Evolutionary conservation across 2,113 vertebrate genomes (phyloP).

Genomic region (Rutilus rutilus): DNA sequence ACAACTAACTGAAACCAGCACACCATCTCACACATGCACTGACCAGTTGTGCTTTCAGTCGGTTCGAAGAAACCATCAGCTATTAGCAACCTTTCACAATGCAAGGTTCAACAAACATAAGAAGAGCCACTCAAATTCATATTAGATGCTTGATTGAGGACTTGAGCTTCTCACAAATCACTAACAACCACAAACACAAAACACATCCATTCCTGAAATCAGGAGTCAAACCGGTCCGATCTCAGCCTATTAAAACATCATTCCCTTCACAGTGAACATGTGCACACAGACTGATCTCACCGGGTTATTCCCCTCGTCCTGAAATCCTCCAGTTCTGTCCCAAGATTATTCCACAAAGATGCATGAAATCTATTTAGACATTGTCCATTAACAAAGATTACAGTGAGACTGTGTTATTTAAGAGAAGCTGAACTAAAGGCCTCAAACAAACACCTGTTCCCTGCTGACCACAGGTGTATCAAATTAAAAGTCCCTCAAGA

Average conservation of each 20-base stretch:
- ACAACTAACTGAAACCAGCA: background rate
- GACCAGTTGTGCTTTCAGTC: background rate
- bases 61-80: background rate
- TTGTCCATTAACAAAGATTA: too few relatives aligned
- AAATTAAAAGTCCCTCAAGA: background rate
- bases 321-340: background rate
- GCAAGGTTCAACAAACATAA: too few relatives aligned
- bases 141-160: background rate
- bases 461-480: background rate
- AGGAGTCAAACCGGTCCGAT: background rate
- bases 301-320: background rate
- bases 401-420: background rate
- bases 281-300: background rate
- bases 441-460: background rate
- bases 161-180: background rate
- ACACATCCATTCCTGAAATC: background rate
- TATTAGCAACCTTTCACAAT: background rate
- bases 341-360: background rate
- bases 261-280: background rate
- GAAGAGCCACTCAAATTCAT: background rate
- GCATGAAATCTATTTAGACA: background rate
- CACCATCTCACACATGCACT: background rate
- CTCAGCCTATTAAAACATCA: background rate
- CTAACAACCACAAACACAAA: background rate
- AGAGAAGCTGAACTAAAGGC: constrained; percentile 5